Evolutionary conservation across 2,113 vertebrate species (phyloP).

Genomic region (Antechinus flavipes): DNA sequence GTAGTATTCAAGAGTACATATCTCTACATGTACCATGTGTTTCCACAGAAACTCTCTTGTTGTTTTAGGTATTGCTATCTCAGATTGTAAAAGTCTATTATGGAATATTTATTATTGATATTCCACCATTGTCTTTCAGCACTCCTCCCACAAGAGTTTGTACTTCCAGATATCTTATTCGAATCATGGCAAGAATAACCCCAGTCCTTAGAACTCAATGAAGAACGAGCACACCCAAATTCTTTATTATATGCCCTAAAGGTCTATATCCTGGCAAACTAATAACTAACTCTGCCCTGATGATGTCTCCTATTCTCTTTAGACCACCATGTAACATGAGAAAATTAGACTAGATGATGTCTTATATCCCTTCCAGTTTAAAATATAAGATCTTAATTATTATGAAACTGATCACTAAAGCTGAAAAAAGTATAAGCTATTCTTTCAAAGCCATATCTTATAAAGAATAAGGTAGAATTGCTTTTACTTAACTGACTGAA

Average conservation of each 20-base stretch:
- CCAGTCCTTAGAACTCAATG: neutral
- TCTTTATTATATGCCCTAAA: neutral
- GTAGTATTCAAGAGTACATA: neutral
- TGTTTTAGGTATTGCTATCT: neutral
- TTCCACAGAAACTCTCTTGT: neutral
- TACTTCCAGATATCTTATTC: neutral
- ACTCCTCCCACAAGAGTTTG: too few relatives aligned
- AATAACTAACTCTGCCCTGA: neutral
- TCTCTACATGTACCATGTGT: neutral
- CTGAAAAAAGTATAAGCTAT: slow-evolving; percentile 19
- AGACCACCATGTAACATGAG: neutral
- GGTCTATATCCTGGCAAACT: neutral
- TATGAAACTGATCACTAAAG: neutral
- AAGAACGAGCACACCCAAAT: neutral
- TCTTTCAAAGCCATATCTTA: slow-evolving; percentile 38
- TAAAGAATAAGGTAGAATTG: slow-evolving; percentile 21
- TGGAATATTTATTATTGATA: neutral
- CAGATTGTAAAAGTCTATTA: neutral
- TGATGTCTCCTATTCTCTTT: neutral
- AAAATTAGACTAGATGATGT: neutral
- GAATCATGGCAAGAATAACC: neutral
- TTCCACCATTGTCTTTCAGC: neutral
- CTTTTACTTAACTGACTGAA: slow-evolving; percentile 43
- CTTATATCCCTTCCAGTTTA: neutral
- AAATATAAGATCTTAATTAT: neutral